phyloP scores from a whole-genome alignment of 2,888 invertebrate genomes.

The Tineola bisselliella region DNA sequence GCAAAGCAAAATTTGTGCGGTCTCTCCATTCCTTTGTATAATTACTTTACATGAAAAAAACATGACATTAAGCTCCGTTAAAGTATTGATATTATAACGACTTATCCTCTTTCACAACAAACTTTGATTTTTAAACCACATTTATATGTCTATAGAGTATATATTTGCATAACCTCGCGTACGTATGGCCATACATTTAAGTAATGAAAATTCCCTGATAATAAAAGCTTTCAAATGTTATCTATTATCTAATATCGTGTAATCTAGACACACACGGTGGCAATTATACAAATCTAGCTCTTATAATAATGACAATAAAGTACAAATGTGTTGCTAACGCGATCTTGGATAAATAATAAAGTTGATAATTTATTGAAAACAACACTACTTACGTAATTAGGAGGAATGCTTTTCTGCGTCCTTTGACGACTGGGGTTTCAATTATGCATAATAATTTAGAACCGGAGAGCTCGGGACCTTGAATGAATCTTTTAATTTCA shows the following conservation, averaged over 20 bases:
- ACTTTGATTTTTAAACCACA: not conserved
- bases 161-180: not conserved
- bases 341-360: not conserved
- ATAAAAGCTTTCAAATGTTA: constrained; percentile 9
- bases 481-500: not conserved
- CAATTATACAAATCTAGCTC: not conserved
- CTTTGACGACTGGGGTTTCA: not conserved
- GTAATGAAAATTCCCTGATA: constrained; percentile 2
- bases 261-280: not conserved
- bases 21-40: not conserved
- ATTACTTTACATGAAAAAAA: not conserved
- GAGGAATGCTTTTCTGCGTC: not conserved
- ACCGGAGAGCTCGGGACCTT: not conserved
- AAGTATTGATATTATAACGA: not conserved
- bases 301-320: not conserved
- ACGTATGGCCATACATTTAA: not conserved
- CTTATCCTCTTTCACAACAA: not conserved
- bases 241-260: not conserved
- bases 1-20: not conserved
- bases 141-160: not conserved
- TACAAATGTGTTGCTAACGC: not conserved
- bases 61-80: not conserved
- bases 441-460: not conserved
- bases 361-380: not conserved
- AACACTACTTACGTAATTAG: not conserved